These are phyloP conservation scores for Egretta garzetta DNA, from an alignment of 2,113 vertebrate species.

Conservation along the genomic window DNA sequence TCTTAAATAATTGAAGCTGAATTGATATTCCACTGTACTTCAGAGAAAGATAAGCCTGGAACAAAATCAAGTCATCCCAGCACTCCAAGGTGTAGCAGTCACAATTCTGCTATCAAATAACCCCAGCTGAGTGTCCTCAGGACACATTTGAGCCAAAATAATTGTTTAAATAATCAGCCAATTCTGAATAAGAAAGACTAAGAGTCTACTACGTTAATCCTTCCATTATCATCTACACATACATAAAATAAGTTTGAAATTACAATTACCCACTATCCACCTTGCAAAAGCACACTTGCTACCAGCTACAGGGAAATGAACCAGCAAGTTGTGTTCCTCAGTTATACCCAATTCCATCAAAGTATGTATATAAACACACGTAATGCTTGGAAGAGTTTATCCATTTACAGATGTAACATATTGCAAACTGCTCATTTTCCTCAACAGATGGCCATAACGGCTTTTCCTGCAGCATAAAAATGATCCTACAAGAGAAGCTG, in stretches of 20 bases:
- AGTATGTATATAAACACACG: slow-evolving; percentile 10
- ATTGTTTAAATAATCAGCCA: neutral
- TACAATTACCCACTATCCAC: neutral
- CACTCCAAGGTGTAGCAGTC: neutral
- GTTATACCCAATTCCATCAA: neutral
- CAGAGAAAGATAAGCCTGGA: neutral
- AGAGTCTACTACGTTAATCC: neutral
- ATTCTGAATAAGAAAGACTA: neutral
- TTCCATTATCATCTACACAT: neutral
- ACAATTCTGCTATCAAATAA: neutral
- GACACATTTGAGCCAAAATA: neutral
- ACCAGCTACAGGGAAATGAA: neutral
- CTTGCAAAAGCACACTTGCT: neutral
- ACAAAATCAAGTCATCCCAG: neutral
- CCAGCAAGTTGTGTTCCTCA: neutral
- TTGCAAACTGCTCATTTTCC: slow-evolving; percentile 59
- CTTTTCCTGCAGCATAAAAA: neutral
- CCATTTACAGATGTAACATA: slow-evolving; percentile 62
- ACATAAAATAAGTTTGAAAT: neutral
- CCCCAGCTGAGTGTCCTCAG: neutral
- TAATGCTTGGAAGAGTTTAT: slow-evolving; percentile 26
- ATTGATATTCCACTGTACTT: neutral
- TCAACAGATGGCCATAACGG: slow-evolving; percentile 44
- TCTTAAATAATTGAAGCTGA: neutral
- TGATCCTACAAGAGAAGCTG: neutral